Evolutionary conservation across 2,113 vertebrate genomes (phyloP).

Genomic region (Menidia beryllina): DNA sequence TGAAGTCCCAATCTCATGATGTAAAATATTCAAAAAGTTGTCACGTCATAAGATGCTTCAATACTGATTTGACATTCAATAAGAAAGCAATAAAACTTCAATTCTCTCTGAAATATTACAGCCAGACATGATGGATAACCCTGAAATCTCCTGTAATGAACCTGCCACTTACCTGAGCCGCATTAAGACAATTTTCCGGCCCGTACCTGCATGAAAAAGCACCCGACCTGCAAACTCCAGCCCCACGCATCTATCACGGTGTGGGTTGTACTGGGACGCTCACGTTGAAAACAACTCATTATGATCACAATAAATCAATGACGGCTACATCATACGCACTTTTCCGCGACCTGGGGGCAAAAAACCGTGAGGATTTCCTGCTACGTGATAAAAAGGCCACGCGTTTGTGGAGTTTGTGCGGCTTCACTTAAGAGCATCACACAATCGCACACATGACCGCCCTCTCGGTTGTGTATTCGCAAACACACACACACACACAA

Average conservation of each 20-base stretch:
- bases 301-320: constrained; percentile 47
- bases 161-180: neutral
- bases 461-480: constrained; percentile 15
- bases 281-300: constrained; percentile 45
- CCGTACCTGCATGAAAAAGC: neutral
- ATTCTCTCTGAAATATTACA: neutral
- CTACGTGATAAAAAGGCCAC: neutral
- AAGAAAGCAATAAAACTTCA: neutral
- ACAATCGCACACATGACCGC: constrained; percentile 27
- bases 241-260: neutral
- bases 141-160: constrained; percentile 10
- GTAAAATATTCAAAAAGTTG: neutral
- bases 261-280: constrained; percentile 59
- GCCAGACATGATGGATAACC: neutral
- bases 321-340: constrained; percentile 1
- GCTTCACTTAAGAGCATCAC: constrained; percentile 11
- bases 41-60: neutral
- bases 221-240: neutral
- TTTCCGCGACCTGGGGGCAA: constrained; percentile 3
- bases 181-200: constrained; percentile 9
- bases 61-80: neutral
- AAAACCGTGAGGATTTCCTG: neutral
- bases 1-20: neutral
- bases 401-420: neutral
- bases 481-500: constrained; percentile 46